phyloP scores from a whole-genome alignment of 2,113 vertebrate species.

The Geothlypis trichas region DNA sequence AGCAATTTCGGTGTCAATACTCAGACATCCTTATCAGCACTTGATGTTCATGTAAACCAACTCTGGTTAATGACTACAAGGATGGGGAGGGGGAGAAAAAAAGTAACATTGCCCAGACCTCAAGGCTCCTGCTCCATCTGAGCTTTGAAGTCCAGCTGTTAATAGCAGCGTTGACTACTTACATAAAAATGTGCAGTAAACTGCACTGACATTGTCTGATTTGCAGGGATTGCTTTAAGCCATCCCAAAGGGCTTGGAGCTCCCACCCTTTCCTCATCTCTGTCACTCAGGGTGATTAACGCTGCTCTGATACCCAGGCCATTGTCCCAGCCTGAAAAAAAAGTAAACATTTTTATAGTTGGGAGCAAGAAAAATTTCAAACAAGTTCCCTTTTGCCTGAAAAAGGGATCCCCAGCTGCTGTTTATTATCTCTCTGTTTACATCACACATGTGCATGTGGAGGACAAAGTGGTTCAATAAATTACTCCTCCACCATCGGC shows the following conservation, averaged over 20 bases:
- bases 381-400: slow-evolving; percentile 23
- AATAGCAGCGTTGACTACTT: slow-evolving; percentile 29
- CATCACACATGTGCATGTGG: slow-evolving; percentile 54
- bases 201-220: slow-evolving; percentile 25
- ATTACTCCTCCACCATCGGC: slow-evolving; percentile 2
- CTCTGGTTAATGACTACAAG: slow-evolving; percentile 46
- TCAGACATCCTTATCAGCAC: slow-evolving; percentile 71
- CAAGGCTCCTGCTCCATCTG: not conserved
- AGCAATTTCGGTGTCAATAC: slow-evolving; percentile 59
- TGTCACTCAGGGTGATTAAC: slow-evolving; percentile 15
- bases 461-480: slow-evolving; percentile 64
- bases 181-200: slow-evolving; percentile 29
- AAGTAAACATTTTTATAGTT: slow-evolving; percentile 64
- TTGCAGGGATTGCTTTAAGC: not conserved
- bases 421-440: slow-evolving; percentile 70
- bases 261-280: not conserved
- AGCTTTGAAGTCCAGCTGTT: slow-evolving; percentile 69
- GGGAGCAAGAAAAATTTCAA: slow-evolving; percentile 56
- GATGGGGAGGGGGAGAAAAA: not conserved
- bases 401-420: slow-evolving; percentile 63
- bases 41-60: slow-evolving; percentile 69
- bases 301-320: not conserved
- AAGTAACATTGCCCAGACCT: slow-evolving; percentile 55
- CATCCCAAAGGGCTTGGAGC: not conserved
- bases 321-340: slow-evolving; percentile 6